Percentiles rank a stretch among this genome's conserved stretches.
Conservation (phyloP, 1,140 invertebrate genomes). For the Apis laboriosa region DNA sequence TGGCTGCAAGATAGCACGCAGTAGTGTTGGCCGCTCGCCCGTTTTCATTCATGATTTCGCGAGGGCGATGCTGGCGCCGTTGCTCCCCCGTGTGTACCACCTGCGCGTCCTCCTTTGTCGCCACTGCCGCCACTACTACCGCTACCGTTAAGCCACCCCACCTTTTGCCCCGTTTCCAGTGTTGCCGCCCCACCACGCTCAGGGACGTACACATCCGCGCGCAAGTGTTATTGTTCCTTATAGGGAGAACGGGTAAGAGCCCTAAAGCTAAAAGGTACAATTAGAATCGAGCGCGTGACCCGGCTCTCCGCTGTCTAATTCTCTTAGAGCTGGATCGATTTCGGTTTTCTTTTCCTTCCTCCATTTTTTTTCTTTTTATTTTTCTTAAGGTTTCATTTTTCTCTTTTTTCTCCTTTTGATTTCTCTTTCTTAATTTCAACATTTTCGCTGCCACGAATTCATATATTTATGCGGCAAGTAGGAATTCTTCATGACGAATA, state of each 20-base stretch:
- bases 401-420: too few species aligned
- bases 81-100: constrained; percentile 43
- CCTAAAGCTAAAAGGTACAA: neutral
- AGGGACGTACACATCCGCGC: constrained; percentile 18
- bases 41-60: constrained; percentile 78
- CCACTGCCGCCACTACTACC: neutral
- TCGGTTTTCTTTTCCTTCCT: neutral
- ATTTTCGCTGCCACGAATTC: too few species aligned
- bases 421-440: neutral
- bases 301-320: neutral
- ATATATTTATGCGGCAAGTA: neutral
- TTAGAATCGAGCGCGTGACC: constrained; percentile 9
- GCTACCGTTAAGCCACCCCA: constrained; percentile 13
- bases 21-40: constrained; percentile 62
- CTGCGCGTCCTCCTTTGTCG: constrained; percentile 58
- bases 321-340: constrained; percentile 7
- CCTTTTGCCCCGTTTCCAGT: neutral
- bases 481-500: too few species aligned
- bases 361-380: neutral
- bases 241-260: neutral
- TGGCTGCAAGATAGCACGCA: constrained; percentile 37
- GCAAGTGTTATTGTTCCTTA: constrained; percentile 17
- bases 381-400: neutral
- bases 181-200: constrained; percentile 12
- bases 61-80: constrained; percentile 58